Evolutionary conservation across 2,888 invertebrate species (phyloP).

Genomic region (Pseudoips prasinana): DNA sequence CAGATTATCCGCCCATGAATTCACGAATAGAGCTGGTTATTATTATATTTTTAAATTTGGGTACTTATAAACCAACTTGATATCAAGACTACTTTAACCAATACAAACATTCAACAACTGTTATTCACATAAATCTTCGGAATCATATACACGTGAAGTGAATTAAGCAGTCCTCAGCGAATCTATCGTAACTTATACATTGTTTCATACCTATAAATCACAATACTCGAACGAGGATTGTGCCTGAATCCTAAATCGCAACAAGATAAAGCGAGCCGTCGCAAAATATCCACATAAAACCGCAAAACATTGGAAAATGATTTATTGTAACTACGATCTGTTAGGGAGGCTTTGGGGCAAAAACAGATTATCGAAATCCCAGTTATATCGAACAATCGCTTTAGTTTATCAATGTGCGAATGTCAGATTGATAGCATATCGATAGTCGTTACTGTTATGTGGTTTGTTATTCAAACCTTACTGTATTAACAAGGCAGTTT

Average conservation of each 20-base stretch:
- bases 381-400: conserved; percentile 62
- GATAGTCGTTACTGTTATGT: no score
- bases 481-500: no score
- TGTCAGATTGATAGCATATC: conserved; percentile 9
- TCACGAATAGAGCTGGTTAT: no score
- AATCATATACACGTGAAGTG: conserved; percentile 21
- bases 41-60: no score
- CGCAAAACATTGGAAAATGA: conserved; percentile 73
- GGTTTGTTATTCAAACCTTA: no score
- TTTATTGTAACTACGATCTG: conserved; percentile 70
- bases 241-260: conserved; percentile 54
- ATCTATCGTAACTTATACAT: conserved; percentile 22
- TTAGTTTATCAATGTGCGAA: conserved; percentile 45
- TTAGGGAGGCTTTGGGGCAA: conserved; percentile 62
- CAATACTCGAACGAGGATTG: conserved; percentile 39
- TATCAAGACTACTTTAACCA: no score
- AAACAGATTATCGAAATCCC: conserved; percentile 75
- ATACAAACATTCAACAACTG: no score
- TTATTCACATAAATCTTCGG: no score
- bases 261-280: conserved; percentile 64
- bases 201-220: conserved; percentile 42
- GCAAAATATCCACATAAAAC: conserved; percentile 67
- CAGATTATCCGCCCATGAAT: no score
- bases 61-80: no score
- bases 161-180: conserved; percentile 20